Evolutionary conservation across 2,113 vertebrate genomes (phyloP), one percentile per base, ranked within the genome.

Genomic region (Anthoscopus minutus): DNA sequence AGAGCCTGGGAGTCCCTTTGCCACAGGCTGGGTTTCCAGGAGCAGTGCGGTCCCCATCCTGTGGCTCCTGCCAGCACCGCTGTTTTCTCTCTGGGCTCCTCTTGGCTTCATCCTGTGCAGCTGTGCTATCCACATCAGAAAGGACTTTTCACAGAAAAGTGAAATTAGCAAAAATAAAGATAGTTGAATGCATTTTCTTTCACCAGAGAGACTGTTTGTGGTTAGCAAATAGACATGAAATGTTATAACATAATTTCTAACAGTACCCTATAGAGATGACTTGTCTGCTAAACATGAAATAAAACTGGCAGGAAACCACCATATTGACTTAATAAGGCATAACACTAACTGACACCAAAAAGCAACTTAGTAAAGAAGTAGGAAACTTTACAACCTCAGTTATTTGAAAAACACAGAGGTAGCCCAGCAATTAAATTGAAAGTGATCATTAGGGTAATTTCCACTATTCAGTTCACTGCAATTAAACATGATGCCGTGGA

Each of bases 261-360:
- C 87, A 88, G 96, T 86, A 95, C 89, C 67, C 95, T 95, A 91
- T 88, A 96, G 94, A 86, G 67, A 93, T 96, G 85, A 96, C 85
- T 88, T 92, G 50, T 74, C 92, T 92, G 79, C 89, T 91, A 95
- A 97, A 88, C 84, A 94, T 74, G 71, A 96, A 94, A 77, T 74
- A 81, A 77, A 94, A 54, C 93, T 94, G 93, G 66, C 93, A 89
- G 47, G 62, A 88, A 91, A 86, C 44, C 71, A 96, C 58, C 58
- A 78, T 66, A 48, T 48, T 85, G 74, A 91, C 64, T 93, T 72
- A 91, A 89, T 93, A 92, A 96, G 78, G 79, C 67, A 77, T 91
- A 92, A 82, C 66, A 81, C 91, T 89, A 80, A 81, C 89, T 77
- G 67, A 96, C 67, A 95, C 50, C 35, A 95, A 77, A 92, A 91